A percentile compares a stretch with the other conserved stretches of the same genome.
phyloP scores from a whole-genome alignment of 2,113 vertebrate species.

The Tetrax tetrax region DNA sequence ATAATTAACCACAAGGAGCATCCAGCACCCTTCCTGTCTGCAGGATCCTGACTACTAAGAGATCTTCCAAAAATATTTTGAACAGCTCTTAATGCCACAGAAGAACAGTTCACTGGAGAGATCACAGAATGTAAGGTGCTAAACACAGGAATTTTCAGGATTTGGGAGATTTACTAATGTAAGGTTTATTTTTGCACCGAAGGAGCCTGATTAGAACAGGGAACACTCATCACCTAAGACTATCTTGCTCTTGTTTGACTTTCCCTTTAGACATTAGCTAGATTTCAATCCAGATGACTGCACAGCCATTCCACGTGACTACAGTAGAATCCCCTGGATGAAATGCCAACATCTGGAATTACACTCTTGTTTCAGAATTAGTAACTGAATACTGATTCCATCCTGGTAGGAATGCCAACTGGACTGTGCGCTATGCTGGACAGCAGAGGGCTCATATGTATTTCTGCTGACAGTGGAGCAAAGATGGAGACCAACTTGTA shows the following conservation, averaged over 20 bases:
- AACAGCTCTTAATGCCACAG: background rate
- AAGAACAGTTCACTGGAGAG: background rate
- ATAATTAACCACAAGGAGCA: background rate
- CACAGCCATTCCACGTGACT: background rate
- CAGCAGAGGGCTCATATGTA: background rate
- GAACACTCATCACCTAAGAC: background rate
- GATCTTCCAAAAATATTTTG: background rate
- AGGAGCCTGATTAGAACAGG: background rate
- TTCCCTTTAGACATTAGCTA: background rate
- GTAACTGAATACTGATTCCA: background rate
- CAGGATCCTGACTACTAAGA: background rate
- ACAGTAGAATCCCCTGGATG: background rate
- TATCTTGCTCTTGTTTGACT: background rate
- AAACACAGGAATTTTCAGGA: background rate
- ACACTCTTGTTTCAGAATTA: background rate
- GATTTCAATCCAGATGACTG: background rate
- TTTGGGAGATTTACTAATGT: background rate
- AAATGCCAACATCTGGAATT: background rate
- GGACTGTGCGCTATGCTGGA: background rate
- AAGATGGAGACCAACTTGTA: background rate
- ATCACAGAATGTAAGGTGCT: background rate
- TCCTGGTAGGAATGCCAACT: background rate
- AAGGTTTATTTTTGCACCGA: background rate
- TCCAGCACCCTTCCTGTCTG: background rate
- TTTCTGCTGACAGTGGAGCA: background rate